Evolutionary conservation across 2,113 vertebrate species (phyloP).

Genomic region (Thymallus thymallus): DNA sequence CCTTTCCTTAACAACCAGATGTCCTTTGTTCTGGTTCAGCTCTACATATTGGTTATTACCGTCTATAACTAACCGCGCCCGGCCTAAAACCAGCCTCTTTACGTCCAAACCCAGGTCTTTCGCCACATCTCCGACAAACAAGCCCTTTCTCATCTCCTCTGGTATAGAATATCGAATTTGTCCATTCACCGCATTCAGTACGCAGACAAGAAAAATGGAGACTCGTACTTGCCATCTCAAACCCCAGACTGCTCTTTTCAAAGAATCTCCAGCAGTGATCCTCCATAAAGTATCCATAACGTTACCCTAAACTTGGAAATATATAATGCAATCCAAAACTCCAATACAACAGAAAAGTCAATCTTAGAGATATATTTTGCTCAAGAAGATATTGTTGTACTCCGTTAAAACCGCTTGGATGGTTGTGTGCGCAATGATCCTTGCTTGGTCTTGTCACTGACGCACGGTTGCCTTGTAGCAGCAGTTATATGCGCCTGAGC

Average conservation of each 20-base stretch:
- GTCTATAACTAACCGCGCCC: slow-evolving; percentile 70
- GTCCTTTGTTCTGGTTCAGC: slow-evolving; percentile 70
- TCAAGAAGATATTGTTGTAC: background rate
- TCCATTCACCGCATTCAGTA: slow-evolving; percentile 37
- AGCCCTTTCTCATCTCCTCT: slow-evolving; percentile 76
- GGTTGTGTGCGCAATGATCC: background rate
- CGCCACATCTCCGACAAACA: slow-evolving; percentile 74
- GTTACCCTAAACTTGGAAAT: background rate
- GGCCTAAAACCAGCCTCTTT: slow-evolving; percentile 69
- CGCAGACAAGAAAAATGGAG: slow-evolving; percentile 64
- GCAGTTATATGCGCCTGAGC: background rate
- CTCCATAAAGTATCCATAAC: slow-evolving; percentile 30
- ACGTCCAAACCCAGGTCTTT: slow-evolving; percentile 74
- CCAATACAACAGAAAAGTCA: background rate
- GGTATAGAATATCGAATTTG: slow-evolving; percentile 75
- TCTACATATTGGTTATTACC: slow-evolving; percentile 64
- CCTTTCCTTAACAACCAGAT: slow-evolving; percentile 68
- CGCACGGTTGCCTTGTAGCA: background rate
- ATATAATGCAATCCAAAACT: background rate
- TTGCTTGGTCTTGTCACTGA: slow-evolving; percentile 4
- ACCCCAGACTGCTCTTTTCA: background rate
- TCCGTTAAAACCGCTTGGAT: background rate
- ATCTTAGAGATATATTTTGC: background rate
- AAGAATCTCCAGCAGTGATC: background rate
- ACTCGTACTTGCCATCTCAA: slow-evolving; percentile 59